Evolutionary conservation across 37 sponge, comb jelly and placozoan species (phyloP).

Genomic region (Halisarca cf. caerulea): DNA sequence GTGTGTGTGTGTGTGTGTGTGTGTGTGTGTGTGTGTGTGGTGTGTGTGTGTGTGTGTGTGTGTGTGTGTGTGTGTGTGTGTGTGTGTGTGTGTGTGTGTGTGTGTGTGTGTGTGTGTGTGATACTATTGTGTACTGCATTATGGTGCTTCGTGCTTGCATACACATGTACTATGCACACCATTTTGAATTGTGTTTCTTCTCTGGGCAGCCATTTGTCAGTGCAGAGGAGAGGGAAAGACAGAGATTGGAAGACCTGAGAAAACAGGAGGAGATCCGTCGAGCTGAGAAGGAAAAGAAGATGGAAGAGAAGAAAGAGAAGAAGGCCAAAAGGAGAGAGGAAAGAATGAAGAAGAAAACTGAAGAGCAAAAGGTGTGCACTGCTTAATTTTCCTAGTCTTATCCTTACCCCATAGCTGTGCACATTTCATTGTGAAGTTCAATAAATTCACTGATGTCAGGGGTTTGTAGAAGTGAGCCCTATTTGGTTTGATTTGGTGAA

Average conservation of each 20-base stretch:
- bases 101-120: neutral
- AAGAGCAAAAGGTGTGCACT: conserved; percentile 46
- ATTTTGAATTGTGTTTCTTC: neutral
- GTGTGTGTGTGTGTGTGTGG: no score
- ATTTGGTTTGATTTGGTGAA: no score
- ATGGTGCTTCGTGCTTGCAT: no score
- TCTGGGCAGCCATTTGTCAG: conserved; percentile 17
- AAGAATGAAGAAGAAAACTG: conserved; percentile 56
- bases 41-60: no score
- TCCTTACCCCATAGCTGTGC: no score
- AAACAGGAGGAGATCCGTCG: conserved; percentile 35
- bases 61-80: neutral
- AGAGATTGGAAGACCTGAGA: conserved; percentile 36
- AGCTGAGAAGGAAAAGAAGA: conserved; percentile 24
- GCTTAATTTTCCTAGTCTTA: no score
- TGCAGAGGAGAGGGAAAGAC: conserved; percentile 25
- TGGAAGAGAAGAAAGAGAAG: conserved; percentile 77
- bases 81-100: neutral
- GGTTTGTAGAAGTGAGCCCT: no score
- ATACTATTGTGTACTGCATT: neutral
- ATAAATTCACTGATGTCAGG: no score
- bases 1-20: no score
- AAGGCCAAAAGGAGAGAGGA: conserved; percentile 76
- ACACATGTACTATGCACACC: neutral
- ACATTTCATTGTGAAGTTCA: no score